A percentile compares a stretch with the other conserved stretches of the same genome.
phyloP scores from a whole-genome alignment of 2,888 invertebrate species.

The Drosophila birchii region DNA sequence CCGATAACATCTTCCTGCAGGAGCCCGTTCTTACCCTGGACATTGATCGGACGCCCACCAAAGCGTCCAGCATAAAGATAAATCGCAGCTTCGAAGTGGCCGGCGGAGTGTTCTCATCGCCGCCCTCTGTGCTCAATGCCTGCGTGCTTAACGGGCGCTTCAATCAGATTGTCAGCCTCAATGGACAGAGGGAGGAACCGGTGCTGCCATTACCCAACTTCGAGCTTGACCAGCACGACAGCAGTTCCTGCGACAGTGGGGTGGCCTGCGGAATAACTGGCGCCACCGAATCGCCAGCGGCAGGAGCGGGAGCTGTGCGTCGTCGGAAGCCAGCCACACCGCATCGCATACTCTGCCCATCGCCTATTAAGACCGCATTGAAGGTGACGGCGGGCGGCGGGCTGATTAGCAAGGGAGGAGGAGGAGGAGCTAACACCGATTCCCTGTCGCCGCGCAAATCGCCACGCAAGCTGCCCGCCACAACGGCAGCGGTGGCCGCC shows the following conservation, averaged over 20 bases:
- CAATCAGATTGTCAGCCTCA: slow-evolving; percentile 83
- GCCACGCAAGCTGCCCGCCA: slow-evolving; percentile 71
- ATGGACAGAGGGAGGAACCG: slow-evolving; percentile 53
- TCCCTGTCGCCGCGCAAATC: slow-evolving; percentile 79
- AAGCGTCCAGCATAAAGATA: slow-evolving; percentile 84
- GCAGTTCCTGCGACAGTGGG: slow-evolving; percentile 85
- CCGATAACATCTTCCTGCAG: slow-evolving; percentile 84
- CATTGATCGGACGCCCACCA: slow-evolving; percentile 84
- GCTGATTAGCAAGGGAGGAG: slow-evolving; percentile 23
- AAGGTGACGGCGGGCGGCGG: slow-evolving; percentile 20
- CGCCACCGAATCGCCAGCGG: slow-evolving; percentile 41
- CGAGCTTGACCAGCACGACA: slow-evolving; percentile 82
- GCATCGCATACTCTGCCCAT: slow-evolving; percentile 86
- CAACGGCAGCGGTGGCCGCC: slow-evolving; percentile 52
- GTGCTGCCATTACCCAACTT: slow-evolving; percentile 38
- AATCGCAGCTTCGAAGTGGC: slow-evolving; percentile 83
- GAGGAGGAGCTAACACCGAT: slow-evolving; percentile 39
- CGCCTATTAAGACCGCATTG: slow-evolving; percentile 78
- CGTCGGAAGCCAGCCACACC: slow-evolving; percentile 86
- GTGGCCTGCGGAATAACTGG: slow-evolving; percentile 76
- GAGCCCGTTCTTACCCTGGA: slow-evolving; percentile 84
- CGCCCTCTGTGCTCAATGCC: slow-evolving; percentile 70
- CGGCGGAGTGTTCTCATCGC: slow-evolving; percentile 82
- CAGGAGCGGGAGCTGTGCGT: slow-evolving; percentile 48
- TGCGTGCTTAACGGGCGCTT: slow-evolving; percentile 83